phyloP scores from a whole-genome alignment of 2,888 invertebrate species.

The Nomada ruficornis region DNA sequence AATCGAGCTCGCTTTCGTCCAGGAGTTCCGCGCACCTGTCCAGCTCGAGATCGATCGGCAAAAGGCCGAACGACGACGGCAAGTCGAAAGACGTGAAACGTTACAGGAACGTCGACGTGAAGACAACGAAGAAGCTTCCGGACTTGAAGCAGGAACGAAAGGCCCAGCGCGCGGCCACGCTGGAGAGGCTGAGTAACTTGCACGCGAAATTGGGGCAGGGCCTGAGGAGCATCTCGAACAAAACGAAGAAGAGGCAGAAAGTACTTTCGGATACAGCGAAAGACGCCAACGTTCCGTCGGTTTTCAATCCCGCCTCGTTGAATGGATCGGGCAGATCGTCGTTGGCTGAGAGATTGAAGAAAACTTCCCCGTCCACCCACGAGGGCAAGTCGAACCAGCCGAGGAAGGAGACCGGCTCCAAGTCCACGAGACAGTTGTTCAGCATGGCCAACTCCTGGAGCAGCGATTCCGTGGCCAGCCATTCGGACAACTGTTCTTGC shows the following conservation, averaged over 20 bases:
- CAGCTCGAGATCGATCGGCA: neutral
- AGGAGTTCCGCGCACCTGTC: neutral
- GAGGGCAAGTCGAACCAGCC: constrained; percentile 55
- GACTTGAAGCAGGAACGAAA: constrained; percentile 8
- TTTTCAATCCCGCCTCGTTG: neutral
- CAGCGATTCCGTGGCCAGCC: constrained; percentile 74
- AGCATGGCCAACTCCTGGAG: constrained; percentile 77
- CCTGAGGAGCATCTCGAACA: constrained; percentile 62
- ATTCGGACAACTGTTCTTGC: constrained; percentile 75
- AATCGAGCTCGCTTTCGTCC: constrained; percentile 14
- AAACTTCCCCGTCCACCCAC: neutral
- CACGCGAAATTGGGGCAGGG: constrained; percentile 67
- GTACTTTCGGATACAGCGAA: neutral
- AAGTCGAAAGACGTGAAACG: neutral
- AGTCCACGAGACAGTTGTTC: constrained; percentile 74
- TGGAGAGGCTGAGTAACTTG: constrained; percentile 57
- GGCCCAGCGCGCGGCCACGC: neutral
- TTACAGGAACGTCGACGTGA: constrained; percentile 8
- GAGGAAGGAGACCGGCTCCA: constrained; percentile 57
- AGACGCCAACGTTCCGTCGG: neutral
- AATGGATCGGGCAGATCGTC: neutral
- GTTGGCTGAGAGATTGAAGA: constrained; percentile 10
- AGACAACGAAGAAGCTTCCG: neutral
- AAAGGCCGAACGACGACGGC: neutral
- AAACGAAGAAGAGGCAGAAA: constrained; percentile 17